Conservation (phyloP, 64 coral and sea anemone genomes). For the Dendrophyllia cribrosa region DNA sequence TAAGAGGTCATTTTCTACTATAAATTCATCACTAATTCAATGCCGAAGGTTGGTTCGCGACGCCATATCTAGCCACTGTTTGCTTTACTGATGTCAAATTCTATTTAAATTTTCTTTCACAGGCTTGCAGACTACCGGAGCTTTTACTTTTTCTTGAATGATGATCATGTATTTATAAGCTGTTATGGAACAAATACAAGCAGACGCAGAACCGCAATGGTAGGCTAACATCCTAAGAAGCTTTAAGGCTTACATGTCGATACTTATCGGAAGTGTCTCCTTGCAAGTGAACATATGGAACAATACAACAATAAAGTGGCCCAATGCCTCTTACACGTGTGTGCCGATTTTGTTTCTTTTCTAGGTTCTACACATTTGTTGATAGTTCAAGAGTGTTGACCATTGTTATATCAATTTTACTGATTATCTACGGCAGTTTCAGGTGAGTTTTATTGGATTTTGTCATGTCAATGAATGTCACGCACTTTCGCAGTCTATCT, state of each 20-base stretch:
- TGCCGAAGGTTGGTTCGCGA: neutral
- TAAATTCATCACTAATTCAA: conserved; percentile 1
- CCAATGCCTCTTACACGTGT: conserved; percentile 34
- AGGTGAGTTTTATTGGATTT: conserved; percentile 64
- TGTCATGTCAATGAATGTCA: neutral
- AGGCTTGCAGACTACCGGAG: neutral
- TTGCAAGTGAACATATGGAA: neutral
- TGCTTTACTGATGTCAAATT: neutral
- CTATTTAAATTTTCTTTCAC: neutral
- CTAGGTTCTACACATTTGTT: conserved; percentile 84
- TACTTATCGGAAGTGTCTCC: neutral
- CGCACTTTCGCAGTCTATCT: no score
- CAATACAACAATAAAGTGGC: conserved; percentile 8
- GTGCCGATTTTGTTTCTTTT: conserved; percentile 28
- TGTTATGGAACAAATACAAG: conserved; percentile 11
- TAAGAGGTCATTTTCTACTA: neutral
- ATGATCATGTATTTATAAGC: conserved; percentile 1
- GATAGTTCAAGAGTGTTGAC: conserved; percentile 95
- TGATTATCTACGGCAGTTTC: conserved; percentile 97
- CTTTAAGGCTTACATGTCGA: no score
- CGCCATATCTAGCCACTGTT: neutral
- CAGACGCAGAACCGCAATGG: conserved; percentile 23
- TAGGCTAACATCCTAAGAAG: neutral
- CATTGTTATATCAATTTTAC: conserved; percentile 90
- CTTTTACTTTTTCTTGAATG: neutral